Evolutionary conservation across 2,888 invertebrate species (phyloP), one percentile per base, ranked within the genome.

Genomic region (Papilio demoleus): DNA sequence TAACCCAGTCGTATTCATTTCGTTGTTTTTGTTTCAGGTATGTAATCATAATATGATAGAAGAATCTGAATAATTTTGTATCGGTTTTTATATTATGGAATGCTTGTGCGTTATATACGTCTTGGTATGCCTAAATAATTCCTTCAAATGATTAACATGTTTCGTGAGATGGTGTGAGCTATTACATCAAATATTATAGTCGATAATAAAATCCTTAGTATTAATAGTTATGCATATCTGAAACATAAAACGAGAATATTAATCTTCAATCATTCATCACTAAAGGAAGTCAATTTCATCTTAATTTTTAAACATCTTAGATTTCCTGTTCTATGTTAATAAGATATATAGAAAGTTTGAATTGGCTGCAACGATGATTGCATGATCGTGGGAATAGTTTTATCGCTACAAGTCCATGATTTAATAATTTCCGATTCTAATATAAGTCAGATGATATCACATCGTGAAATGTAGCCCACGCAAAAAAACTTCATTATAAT

Each of bases 341-440:
- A 22, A 12, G 1, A 47, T 22, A 12, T 47, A 11, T 47, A 47
- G 47, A 47, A 47, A 47, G 22, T n/a, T 9, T 22, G 9, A 45
- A 42, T 45, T 45, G 19, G 19, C 6, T 45, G 17, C 47, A 12
- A 47, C 22, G 11, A 12, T 1, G 9, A 45, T 45, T 4, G 5
- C 12, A 14, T 1, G 53, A 53, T 27, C 53, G 53, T 53, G 53
- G 14, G 53, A 27, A 24, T 22, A 47, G 27, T 6, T 50, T 27
- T 14, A 24, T 24, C 50, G 24, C n/a, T 50, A 50, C n/a, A 53
- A 27, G 5, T 27, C 27, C 14, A 53, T 50, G 5, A 14, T 50
- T 50, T 27, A 50, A 50, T 53, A n/a, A 53, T 53, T 53, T 53
- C 27, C 53, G 53, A 53, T n/a, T 27, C 53, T 53, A 53, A 53